Evolutionary conservation across 92 coral and sea anemone genomes (phyloP).

Genomic region (Nematostella vectensis): DNA sequence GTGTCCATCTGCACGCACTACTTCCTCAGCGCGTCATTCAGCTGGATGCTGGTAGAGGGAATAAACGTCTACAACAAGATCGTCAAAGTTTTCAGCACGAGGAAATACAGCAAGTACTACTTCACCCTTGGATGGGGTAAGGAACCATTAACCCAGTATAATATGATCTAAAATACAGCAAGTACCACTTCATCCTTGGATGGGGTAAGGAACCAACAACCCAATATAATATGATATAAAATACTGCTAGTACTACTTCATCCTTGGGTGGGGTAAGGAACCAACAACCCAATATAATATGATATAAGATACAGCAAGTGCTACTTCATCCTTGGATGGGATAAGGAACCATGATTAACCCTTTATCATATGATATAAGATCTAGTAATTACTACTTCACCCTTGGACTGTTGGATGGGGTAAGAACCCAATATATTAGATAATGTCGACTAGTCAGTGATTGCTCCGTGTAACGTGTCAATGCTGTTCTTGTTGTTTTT

Average conservation of each 20-base stretch:
- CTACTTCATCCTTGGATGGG: constrained; percentile 49
- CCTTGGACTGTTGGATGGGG: too few species aligned
- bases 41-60: constrained; percentile 91
- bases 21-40: constrained; percentile 74
- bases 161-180: constrained; percentile 60
- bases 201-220: constrained; percentile 51
- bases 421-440: too few species aligned
- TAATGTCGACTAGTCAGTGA: too few species aligned
- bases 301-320: constrained; percentile 50
- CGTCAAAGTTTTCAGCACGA: constrained; percentile 75
- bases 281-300: neutral
- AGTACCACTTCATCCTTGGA: constrained; percentile 46
- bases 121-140: constrained; percentile 80
- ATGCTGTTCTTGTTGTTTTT: too few species aligned
- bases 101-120: constrained; percentile 52
- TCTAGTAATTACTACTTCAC: constrained; percentile 44
- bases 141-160: neutral
- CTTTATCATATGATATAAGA: too few species aligned
- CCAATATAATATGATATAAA: too few species aligned
- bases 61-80: constrained; percentile 86
- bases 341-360: neutral
- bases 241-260: constrained; percentile 42
- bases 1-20: constrained; percentile 69
- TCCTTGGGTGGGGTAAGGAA: constrained; percentile 34
- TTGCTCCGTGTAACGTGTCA: too few species aligned